phyloP scores from a whole-genome alignment of 2,113 vertebrate genomes.

The Tupaia chinensis region DNA sequence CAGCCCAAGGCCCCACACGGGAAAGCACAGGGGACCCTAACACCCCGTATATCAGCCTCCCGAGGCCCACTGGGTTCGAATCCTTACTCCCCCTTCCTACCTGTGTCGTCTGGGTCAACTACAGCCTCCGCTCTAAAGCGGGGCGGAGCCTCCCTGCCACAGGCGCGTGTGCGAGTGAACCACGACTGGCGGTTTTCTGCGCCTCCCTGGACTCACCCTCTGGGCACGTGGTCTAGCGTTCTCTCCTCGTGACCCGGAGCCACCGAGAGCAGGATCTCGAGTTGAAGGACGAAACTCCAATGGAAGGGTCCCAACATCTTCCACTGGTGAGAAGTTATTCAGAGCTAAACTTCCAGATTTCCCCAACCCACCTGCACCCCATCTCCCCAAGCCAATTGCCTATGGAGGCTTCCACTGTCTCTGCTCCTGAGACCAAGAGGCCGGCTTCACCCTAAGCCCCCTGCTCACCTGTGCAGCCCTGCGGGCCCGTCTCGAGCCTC shows the following conservation, averaged over 20 bases:
- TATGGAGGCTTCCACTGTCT: neutral
- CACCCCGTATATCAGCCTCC: accelerated
- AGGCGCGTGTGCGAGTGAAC: accelerated
- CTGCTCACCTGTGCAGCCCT: neutral
- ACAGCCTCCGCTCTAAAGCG: neutral
- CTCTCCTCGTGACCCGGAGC: neutral
- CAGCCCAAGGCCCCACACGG: neutral
- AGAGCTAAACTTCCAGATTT: neutral
- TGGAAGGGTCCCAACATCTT: too few relatives aligned
- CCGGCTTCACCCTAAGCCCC: neutral
- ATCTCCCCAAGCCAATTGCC: neutral
- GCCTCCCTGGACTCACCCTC: neutral
- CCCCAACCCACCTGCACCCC: neutral
- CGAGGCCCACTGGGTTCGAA: neutral
- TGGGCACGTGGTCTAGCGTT: neutral
- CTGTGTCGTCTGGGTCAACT: neutral
- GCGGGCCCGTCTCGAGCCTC: neutral
- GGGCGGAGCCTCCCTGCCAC: neutral
- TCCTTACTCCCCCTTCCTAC: neutral
- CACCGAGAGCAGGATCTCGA: neutral
- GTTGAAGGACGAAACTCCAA: neutral
- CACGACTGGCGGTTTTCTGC: neutral
- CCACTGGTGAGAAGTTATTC: neutral
- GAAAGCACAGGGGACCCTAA: neutral
- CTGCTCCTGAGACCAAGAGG: neutral